Conservation (phyloP, 2,797 vertebrate species). For the Pampus argenteus region DNA sequence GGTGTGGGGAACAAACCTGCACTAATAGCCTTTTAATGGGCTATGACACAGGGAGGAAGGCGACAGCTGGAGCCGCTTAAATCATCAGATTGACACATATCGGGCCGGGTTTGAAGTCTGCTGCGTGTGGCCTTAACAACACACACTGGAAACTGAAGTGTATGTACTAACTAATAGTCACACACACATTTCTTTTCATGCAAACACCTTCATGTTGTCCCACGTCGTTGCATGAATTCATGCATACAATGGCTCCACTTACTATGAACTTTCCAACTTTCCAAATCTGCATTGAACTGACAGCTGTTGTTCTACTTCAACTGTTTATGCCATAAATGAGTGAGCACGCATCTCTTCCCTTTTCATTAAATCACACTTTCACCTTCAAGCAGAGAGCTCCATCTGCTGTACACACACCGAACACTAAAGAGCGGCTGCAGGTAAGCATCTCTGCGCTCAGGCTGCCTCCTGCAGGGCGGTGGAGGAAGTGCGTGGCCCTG, state of each 20-base stretch:
- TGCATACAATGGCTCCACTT: background rate
- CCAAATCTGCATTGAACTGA: background rate
- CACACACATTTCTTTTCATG: background rate
- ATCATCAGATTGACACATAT: conserved; percentile 15
- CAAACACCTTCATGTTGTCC: background rate
- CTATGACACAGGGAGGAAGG: background rate
- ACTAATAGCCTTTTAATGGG: background rate
- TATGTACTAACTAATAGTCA: background rate
- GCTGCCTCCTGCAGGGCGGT: conserved; percentile 52
- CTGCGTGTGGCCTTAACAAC: conserved; percentile 4
- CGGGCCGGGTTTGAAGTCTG: conserved; percentile 14
- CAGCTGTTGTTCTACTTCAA: too few species aligned
- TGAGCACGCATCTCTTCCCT: background rate
- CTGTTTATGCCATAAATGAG: background rate
- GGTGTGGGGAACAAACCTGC: background rate
- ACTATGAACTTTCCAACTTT: background rate
- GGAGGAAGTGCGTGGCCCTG: background rate
- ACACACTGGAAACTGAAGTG: background rate
- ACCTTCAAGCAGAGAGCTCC: conserved; percentile 25
- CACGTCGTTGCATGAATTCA: background rate
- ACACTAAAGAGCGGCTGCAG: accelerated
- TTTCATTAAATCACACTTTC: background rate
- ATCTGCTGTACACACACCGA: conserved; percentile 30
- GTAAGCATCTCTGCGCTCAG: background rate
- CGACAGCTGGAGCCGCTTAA: conserved; percentile 18